A percentile compares a stretch with the other conserved stretches of the same genome.
phyloP scores from a whole-genome alignment of 2,113 vertebrate species.

The Lepidiolamprologus cunningtoni region DNA sequence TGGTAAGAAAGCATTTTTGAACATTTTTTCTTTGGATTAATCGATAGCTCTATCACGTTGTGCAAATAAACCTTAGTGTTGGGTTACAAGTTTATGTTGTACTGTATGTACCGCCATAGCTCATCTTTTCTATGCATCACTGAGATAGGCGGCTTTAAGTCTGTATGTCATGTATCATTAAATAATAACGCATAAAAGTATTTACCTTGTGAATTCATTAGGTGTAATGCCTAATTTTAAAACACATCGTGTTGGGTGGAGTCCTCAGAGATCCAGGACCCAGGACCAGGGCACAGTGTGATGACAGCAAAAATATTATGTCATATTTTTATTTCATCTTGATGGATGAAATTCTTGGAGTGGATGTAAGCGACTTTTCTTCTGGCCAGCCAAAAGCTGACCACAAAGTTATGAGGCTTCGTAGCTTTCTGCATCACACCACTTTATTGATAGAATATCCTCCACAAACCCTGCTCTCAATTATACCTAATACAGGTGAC shows the following conservation, averaged over 20 bases:
- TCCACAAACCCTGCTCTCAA: background rate
- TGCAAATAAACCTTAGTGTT: background rate
- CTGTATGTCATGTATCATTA: background rate
- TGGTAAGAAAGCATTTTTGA: background rate
- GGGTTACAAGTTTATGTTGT: background rate
- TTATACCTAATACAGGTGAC: background rate
- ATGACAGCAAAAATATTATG: background rate
- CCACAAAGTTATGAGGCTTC: background rate
- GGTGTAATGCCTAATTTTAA: background rate
- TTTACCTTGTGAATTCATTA: background rate
- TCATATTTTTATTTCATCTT: background rate
- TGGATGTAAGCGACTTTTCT: accelerated
- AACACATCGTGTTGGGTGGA: background rate
- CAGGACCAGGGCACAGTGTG: background rate
- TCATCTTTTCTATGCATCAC: background rate
- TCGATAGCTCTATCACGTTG: background rate
- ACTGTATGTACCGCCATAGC: background rate
- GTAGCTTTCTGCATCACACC: background rate
- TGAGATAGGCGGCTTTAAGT: background rate
- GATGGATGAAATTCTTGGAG: background rate
- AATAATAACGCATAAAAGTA: background rate
- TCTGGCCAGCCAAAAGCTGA: background rate
- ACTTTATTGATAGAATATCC: background rate
- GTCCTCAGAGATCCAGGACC: background rate
- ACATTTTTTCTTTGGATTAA: background rate